phyloP scores from a whole-genome alignment of 2,888 invertebrate species.

The Drosophila parthenogenetica region DNA sequence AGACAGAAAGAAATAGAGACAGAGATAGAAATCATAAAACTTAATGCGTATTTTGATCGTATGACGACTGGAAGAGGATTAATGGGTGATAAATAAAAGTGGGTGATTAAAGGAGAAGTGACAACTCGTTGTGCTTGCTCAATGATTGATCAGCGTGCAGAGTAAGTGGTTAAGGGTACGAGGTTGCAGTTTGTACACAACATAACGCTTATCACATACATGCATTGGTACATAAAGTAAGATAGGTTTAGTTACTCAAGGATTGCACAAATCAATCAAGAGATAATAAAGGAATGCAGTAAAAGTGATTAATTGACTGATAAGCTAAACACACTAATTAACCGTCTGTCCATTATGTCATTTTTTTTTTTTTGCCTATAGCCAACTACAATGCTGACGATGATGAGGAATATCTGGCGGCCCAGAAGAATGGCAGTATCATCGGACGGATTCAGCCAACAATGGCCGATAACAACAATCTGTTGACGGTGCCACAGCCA shows the following conservation, averaged over 20 bases:
- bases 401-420: constrained; percentile 82
- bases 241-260: constrained; percentile 15
- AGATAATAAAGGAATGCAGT: neutral
- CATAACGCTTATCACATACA: too few relatives aligned
- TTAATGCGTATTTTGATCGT: constrained; percentile 26
- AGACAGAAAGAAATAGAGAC: constrained; percentile 3
- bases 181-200: too few relatives aligned
- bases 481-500: constrained; percentile 79
- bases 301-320: constrained; percentile 1
- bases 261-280: constrained; percentile 4
- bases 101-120: neutral
- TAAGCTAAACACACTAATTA: constrained; percentile 6
- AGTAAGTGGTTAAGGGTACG: too few relatives aligned
- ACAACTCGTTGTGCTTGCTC: too few relatives aligned
- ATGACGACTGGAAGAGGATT: constrained; percentile 11
- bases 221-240: neutral
- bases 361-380: constrained; percentile 41
- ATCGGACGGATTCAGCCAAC: constrained; percentile 78
- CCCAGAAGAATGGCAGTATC: constrained; percentile 80
- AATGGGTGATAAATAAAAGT: constrained; percentile 13
- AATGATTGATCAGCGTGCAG: too few relatives aligned
- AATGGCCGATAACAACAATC: constrained; percentile 80
- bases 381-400: constrained; percentile 85
- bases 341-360: neutral
- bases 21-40: constrained; percentile 28